Evolutionary conservation across 2,113 vertebrate species (phyloP).

Genomic region (Stomatorhinus ivindoensis): DNA sequence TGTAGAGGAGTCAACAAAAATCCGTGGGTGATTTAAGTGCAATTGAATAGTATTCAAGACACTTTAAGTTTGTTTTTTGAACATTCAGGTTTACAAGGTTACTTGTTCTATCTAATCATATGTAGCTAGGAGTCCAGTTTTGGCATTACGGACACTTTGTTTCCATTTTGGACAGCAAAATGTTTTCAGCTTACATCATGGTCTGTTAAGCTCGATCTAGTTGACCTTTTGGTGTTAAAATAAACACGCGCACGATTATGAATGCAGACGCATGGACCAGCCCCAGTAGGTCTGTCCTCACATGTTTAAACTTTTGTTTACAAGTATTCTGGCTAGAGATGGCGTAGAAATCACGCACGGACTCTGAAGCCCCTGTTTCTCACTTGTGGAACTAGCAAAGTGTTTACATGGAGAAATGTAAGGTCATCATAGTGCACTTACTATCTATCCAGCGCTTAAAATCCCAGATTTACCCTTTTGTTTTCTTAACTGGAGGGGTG

Average conservation of each 20-base stretch:
- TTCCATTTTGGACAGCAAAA: conserved; percentile 21
- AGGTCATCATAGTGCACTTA: neutral
- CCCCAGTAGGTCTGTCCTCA: conserved; percentile 40
- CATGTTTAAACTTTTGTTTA: conserved; percentile 57
- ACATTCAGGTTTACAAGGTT: conserved; percentile 18
- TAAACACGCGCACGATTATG: neutral
- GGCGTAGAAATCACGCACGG: neutral
- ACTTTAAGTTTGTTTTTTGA: conserved; percentile 15
- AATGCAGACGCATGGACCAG: neutral
- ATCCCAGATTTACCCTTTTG: neutral
- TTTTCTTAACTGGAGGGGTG: conserved; percentile 1
- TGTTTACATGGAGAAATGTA: conserved; percentile 23
- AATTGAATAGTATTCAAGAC: conserved; percentile 29
- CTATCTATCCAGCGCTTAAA: neutral
- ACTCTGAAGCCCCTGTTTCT: neutral
- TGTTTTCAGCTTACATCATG: neutral
- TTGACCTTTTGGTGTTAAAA: neutral
- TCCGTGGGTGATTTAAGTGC: conserved; percentile 32
- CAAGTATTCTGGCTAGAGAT: conserved; percentile 22
- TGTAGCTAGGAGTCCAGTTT: conserved; percentile 33
- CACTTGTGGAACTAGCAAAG: neutral
- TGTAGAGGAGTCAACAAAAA: conserved; percentile 11
- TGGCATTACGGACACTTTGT: conserved; percentile 25
- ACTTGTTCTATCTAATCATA: neutral
- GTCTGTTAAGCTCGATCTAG: neutral